phyloP scores from a whole-genome alignment of 2,113 vertebrate species.

The Noturus placidus region DNA sequence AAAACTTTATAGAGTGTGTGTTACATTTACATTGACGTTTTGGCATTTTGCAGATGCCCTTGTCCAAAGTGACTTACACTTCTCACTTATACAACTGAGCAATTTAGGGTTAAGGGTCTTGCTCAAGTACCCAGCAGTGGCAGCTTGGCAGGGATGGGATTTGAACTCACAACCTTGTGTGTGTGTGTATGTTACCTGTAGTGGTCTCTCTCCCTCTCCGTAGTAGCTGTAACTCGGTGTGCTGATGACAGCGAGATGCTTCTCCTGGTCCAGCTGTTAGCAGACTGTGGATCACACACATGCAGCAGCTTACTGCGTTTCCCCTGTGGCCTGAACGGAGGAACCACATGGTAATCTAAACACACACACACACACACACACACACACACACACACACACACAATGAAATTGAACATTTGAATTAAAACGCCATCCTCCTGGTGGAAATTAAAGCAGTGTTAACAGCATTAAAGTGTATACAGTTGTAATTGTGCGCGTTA shows the following conservation, averaged over 20 bases:
- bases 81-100: no score
- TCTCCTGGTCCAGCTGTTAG: slow-evolving; percentile 76
- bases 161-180: not conserved
- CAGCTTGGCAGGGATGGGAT: no score
- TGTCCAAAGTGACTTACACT: no score
- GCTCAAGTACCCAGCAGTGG: no score
- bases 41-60: no score
- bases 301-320: slow-evolving; percentile 78
- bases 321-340: slow-evolving; percentile 79
- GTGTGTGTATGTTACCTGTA: slow-evolving; percentile 71
- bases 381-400: not conserved
- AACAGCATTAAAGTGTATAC: not conserved
- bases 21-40: no score
- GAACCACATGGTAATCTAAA: slow-evolving; percentile 78
- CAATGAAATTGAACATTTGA: not conserved
- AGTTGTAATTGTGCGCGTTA: not conserved
- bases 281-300: slow-evolving; percentile 66
- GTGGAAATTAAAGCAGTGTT: not conserved
- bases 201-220: slow-evolving; percentile 74
- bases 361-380: slow-evolving; percentile 30
- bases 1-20: not conserved
- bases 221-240: slow-evolving; percentile 54
- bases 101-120: no score
- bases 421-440: not conserved
- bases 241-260: slow-evolving; percentile 69